Evolutionary conservation across 2,888 invertebrate species (phyloP), one percentile per base, ranked within the genome.

Genomic region (Scaeva pyrastri): DNA sequence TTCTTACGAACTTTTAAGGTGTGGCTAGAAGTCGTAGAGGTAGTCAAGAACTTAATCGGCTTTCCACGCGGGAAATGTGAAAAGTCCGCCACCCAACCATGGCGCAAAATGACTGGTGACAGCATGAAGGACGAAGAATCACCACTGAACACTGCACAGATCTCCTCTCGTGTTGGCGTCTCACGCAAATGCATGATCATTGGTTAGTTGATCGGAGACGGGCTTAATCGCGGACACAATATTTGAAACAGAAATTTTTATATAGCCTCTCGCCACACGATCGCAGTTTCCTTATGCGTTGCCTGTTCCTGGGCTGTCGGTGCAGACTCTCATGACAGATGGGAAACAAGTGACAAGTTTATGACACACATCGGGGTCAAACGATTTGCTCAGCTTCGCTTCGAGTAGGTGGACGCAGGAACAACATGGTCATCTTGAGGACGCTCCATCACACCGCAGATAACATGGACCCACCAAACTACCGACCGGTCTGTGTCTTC

Each of bases 351-450:
- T 86, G 86, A 86, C 82, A 86, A 74, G 86, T 86, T 86, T 86
- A 86, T 78, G 86, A 82, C 82, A 86, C 86, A 86, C 86, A 86
- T 77, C 70, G 82, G 78, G 86, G 86, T 86, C 82, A 86, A 86
- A 60, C 70, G 74, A 55, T 48, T 48, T 72, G 64, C 64, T 36
- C 62, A 56, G 7, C 45, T 23, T n/a, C 0, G 8, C 19, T 26
- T 16, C 64, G 81, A 70, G 84, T 86, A 70, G 85, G 85, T 55
- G 85, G 85, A 77, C 55, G n/a, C 19, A 8, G 23, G 12, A 71
- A 74, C 66, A 71, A 84, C 79, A 72, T 75, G 79, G 64, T 70
- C 73, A 60, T 73, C 83, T 55, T 48, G 16, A 26, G 68, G 14
- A 45, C 16, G 16, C n/a, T 3, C 41, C 31, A 11, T 7, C 48